Evolutionary conservation across 1,140 invertebrate genomes (phyloP), one percentile per base, ranked within the genome.

Genomic region (Habropoda laboriosa): DNA sequence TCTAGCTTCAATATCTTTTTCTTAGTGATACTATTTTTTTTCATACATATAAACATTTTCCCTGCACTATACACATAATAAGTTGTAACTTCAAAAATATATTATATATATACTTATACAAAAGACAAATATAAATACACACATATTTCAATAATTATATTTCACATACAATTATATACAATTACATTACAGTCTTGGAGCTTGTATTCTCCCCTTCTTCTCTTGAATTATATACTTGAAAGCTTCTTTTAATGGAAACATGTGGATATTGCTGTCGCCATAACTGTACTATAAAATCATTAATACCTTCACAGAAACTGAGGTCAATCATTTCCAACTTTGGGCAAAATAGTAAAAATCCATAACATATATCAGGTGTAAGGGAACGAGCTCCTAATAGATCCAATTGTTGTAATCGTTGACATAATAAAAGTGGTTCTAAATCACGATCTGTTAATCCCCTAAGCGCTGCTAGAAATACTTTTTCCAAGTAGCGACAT

Each of bases 261-360:
- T 94, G 92, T 0, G 95, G 95, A 88, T 94, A 96, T 60, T 93
- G 90, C 67, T 91, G 82, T 16, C 94, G 92, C 95, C 95, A 96
- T 87, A 94, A 92, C 30, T 92, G 79, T 42, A 97, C 94, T 93
- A 96, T 94, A 55, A 94, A 93, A 87, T 96, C 94, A 74, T 94
- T 94, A 66, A 98, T 96, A 74, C 95, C 95, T 85, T 96, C 95
- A 90, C 97, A 98, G 91, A 97, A 98, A 79, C 97, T 98, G 21
- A 98, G 94, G 90, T 98, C 97, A 55, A 98, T 93, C 82, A 98
- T 93, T 84, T 94, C 93, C 27, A 98, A 90, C 71, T 96, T 94
- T 10, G 92, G 87, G 77, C 94, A 92, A 47, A 84, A 91, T 24
- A 87, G 82, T 67, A 96, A 94, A 89, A 92, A 94, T 92, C 93